phyloP scores from a whole-genome alignment of 2,888 invertebrate genomes.

The Rugalucina vietnamica region DNA sequence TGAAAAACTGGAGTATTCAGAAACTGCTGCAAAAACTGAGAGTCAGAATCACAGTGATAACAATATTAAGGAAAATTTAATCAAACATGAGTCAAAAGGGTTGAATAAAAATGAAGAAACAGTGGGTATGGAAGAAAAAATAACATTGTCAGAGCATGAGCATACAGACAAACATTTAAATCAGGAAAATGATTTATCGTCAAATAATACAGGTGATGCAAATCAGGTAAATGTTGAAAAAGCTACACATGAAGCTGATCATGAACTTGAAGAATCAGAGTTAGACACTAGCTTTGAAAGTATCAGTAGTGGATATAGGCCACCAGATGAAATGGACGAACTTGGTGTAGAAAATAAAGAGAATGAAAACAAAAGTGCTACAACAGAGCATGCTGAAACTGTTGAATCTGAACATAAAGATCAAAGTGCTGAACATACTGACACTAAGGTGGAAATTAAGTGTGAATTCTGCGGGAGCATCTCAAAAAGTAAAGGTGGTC shows the following conservation, averaged over 20 bases:
- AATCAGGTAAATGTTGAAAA: constrained; percentile 29
- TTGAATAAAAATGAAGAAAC: neutral
- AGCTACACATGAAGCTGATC: constrained; percentile 41
- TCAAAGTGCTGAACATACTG: constrained; percentile 17
- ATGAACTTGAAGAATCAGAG: constrained; percentile 53
- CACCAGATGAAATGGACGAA: constrained; percentile 18
- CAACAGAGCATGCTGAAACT: neutral
- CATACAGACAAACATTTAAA: neutral
- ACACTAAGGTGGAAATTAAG: constrained; percentile 39
- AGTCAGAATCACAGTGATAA: neutral
- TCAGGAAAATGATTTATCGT: neutral
- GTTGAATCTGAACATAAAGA: constrained; percentile 37
- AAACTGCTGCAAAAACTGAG: neutral
- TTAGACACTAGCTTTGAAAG: constrained; percentile 64
- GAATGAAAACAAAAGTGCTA: constrained; percentile 20
- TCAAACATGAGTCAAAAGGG: neutral
- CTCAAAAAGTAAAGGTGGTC: constrained; percentile 67
- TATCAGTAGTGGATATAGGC: constrained; percentile 47
- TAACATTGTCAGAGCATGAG: neutral
- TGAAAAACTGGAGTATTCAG: neutral
- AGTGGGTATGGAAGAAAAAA: neutral
- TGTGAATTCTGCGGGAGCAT: constrained; percentile 65
- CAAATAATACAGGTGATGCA: neutral
- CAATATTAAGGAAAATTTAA: neutral
- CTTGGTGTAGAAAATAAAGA: constrained; percentile 36